Percentiles rank a stretch among this genome's conserved stretches.
These are phyloP conservation scores for Eilema caniola DNA, from an alignment of 2,888 invertebrate species.

Conservation along the genomic window DNA sequence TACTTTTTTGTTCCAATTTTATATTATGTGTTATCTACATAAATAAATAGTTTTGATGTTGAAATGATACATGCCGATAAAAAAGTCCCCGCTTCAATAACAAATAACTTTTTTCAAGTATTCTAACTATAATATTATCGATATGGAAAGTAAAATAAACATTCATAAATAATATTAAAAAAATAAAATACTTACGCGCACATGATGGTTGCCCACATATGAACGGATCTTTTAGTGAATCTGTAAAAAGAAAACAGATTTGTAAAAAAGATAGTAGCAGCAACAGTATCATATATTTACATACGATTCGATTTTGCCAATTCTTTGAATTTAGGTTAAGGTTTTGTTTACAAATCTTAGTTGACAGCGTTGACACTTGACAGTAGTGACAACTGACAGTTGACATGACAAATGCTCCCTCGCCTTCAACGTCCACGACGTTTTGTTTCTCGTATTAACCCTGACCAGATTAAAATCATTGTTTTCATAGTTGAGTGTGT, in stretches of 20 bases:
- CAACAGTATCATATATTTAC: conserved; percentile 1
- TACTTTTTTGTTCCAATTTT: no score
- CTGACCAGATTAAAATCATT: not conserved
- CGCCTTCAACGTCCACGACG: not conserved
- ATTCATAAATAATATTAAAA: no score
- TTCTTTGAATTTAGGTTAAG: no score
- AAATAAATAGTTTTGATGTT: no score
- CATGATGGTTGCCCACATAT: conserved; percentile 91
- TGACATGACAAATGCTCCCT: not conserved
- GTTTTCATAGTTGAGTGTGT: no score
- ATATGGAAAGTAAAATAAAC: no score
- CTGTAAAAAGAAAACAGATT: conserved; percentile 73
- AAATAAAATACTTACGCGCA: conserved; percentile 79
- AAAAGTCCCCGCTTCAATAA: no score
- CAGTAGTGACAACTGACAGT: not conserved
- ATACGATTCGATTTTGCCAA: no score
- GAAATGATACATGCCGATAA: no score
- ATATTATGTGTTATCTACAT: no score
- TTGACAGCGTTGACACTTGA: not conserved
- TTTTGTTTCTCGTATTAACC: not conserved
- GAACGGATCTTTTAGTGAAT: conserved; percentile 90
- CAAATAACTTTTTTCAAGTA: no score
- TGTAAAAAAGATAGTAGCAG: conserved; percentile 18
- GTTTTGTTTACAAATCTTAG: conserved; percentile 15
- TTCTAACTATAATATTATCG: no score